Evolutionary conservation across 2,888 invertebrate genomes (phyloP).

Genomic region (Brenthis hecate): DNA sequence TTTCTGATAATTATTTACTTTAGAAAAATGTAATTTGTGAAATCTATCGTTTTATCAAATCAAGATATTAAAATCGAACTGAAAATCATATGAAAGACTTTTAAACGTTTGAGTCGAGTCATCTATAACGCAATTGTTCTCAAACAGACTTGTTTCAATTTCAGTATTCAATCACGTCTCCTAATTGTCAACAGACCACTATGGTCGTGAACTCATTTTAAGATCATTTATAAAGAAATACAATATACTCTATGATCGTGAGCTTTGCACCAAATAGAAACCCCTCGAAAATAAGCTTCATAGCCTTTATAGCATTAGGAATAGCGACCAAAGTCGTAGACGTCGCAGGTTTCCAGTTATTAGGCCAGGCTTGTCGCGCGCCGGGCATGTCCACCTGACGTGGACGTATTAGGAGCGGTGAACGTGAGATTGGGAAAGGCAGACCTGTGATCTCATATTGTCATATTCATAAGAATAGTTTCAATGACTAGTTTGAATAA

Average conservation of each 20-base stretch:
- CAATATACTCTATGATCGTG: conserved; percentile 66
- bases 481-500: conserved; percentile 29
- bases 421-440: conserved; percentile 58
- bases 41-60: background rate
- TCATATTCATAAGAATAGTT: conserved; percentile 35
- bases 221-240: conserved; percentile 68
- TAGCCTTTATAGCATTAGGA: conserved; percentile 17
- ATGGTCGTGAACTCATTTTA: conserved; percentile 70
- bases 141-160: conserved; percentile 30
- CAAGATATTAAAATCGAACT: background rate
- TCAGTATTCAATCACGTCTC: conserved; percentile 39
- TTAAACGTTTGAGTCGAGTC: background rate
- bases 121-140: background rate
- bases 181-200: conserved; percentile 39
- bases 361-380: too few relatives aligned
- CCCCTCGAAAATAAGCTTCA: background rate
- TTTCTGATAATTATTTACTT: too few relatives aligned
- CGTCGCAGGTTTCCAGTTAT: background rate
- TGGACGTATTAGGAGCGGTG: conserved; percentile 68
- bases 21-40: too few relatives aligned
- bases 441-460: conserved; percentile 48
- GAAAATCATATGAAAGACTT: background rate
- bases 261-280: conserved; percentile 56
- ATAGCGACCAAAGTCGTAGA: conserved; percentile 40
- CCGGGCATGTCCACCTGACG: conserved; percentile 67